phyloP scores from a whole-genome alignment of 2,888 invertebrate species.

The Steinernema hermaphroditum region DNA sequence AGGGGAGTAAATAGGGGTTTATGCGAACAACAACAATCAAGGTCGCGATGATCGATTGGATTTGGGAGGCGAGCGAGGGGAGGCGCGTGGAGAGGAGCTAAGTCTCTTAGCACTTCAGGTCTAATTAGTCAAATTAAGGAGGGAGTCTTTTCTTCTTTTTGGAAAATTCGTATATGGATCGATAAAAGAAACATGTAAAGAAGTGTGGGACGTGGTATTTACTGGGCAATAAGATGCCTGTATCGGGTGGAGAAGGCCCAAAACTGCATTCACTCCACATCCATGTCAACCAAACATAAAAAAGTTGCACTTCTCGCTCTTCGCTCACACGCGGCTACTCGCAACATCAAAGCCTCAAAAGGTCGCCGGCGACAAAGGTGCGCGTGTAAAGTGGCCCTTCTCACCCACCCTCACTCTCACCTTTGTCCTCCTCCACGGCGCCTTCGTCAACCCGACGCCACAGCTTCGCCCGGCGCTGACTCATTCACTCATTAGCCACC shows the following conservation, averaged over 20 bases:
- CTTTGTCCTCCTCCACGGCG: background rate
- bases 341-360: background rate
- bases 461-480: background rate
- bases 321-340: conserved; percentile 12
- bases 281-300: background rate
- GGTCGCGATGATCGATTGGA: background rate
- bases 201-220: no score
- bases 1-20: background rate
- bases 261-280: background rate
- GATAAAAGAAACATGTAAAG: no score
- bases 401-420: conserved; percentile 2
- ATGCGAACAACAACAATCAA: background rate
- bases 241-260: no score
- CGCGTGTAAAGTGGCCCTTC: conserved; percentile 24
- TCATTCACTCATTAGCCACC: background rate
- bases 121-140: conserved; percentile 27
- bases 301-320: background rate
- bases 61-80: background rate
- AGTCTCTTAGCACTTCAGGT: conserved; percentile 23
- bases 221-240: no score
- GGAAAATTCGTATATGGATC: background rate
- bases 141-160: background rate
- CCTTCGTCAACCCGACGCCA: background rate
- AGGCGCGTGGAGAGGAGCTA: background rate
- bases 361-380: conserved; percentile 1